Conservation (phyloP, 2,113 vertebrate genomes). For the Oncorhynchus clarkii region DNA sequence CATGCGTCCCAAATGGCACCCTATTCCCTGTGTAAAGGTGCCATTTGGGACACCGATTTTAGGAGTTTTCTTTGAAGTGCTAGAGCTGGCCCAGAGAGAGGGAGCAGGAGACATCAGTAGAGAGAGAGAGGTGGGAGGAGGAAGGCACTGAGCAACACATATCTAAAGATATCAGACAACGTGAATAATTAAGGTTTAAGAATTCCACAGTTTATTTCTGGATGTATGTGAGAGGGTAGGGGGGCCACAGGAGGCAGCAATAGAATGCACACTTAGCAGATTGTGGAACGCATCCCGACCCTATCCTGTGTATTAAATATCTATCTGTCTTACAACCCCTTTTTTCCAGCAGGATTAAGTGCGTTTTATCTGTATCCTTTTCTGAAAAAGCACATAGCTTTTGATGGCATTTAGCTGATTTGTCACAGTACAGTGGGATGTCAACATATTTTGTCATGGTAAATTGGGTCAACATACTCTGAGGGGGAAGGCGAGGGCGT, state of each 20-base stretch:
- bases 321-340: neutral
- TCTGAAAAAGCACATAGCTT: neutral
- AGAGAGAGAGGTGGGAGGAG: constrained; percentile 29
- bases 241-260: neutral
- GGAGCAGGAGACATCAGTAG: neutral
- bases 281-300: neutral
- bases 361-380: neutral
- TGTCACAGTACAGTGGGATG: neutral
- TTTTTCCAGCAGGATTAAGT: neutral
- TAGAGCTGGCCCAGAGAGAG: constrained; percentile 45
- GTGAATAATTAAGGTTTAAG: constrained; percentile 52
- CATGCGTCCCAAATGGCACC: no score
- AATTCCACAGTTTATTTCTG: constrained; percentile 19
- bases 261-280: neutral
- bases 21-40: no score
- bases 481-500: neutral
- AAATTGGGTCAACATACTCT: neutral
- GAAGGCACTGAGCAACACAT: constrained; percentile 24
- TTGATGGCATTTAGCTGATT: neutral
- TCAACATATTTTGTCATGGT: neutral
- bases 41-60: no score
- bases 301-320: neutral
- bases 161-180: constrained; percentile 43
- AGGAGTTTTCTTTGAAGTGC: constrained; percentile 50
- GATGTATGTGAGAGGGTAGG: neutral